Evolutionary conservation across 2,113 vertebrate species (phyloP).

Genomic region (Tragelaphus strepsiceros): DNA sequence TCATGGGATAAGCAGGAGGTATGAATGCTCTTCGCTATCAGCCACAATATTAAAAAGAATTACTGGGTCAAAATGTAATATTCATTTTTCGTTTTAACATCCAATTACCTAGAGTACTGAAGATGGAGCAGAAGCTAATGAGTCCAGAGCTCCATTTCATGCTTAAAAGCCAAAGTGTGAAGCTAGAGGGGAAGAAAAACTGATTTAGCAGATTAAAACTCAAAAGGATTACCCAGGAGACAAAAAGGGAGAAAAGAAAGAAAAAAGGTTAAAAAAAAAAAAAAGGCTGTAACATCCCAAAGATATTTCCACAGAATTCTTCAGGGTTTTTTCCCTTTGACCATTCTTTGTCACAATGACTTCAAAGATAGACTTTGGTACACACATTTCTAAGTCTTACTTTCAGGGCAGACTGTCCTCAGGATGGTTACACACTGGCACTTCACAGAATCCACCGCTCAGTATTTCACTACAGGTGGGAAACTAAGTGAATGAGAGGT

Average conservation of each 20-base stretch:
- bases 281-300: background rate
- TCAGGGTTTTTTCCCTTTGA: background rate
- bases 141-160: background rate
- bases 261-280: background rate
- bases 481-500: background rate
- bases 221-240: background rate
- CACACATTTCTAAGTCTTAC: background rate
- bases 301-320: background rate
- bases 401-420: background rate
- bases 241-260: background rate
- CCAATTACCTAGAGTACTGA: background rate
- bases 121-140: background rate
- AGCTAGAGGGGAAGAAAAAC: background rate
- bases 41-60: background rate
- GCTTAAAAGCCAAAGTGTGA: background rate
- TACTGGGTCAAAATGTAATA: background rate
- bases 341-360: background rate
- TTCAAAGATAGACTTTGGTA: background rate
- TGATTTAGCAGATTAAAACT: constrained; percentile 21
- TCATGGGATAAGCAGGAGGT: background rate
- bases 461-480: background rate
- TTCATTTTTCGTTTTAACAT: background rate
- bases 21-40: background rate
- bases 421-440: too few relatives aligned
- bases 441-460: background rate